Evolutionary conservation across 1,140 invertebrate genomes (phyloP).

Genomic region (Drosophila ogumai): DNA sequence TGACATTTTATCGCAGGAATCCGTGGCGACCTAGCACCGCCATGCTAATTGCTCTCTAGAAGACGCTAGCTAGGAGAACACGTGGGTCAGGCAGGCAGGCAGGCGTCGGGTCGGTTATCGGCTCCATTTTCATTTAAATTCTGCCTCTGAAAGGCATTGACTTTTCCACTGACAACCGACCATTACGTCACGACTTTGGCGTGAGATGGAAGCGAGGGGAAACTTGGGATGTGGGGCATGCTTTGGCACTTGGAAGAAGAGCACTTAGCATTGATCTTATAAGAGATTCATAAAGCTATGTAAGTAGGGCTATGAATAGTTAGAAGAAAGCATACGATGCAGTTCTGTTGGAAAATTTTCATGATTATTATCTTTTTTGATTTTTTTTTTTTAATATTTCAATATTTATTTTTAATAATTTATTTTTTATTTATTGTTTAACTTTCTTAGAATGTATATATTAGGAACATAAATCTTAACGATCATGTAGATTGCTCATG

Average conservation of each 20-base stretch:
- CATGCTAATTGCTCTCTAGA: constrained; percentile 64
- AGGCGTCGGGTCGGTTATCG: constrained; percentile 60
- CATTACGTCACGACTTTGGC: constrained; percentile 52
- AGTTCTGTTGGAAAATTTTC: neutral
- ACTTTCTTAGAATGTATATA: neutral
- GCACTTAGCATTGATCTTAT: neutral
- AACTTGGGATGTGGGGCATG: neutral
- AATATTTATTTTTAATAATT: neutral
- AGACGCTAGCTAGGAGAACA: constrained; percentile 48
- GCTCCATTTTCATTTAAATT: constrained; percentile 49
- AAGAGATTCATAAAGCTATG: neutral
- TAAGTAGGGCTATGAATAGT: neutral
- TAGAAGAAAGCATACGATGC: no score
- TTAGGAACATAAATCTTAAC: neutral
- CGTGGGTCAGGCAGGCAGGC: constrained; percentile 52
- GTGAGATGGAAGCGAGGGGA: constrained; percentile 13
- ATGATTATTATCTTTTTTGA: neutral
- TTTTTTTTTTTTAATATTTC: no score
- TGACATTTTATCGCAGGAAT: constrained; percentile 48
- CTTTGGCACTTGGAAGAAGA: neutral
- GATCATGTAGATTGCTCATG: neutral
- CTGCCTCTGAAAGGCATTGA: constrained; percentile 33
- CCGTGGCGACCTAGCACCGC: constrained; percentile 55
- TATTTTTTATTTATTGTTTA: no score
- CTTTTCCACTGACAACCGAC: constrained; percentile 16